Evolutionary conservation across 2,888 invertebrate genomes (phyloP).

Genomic region (Apotomis capreana): DNA sequence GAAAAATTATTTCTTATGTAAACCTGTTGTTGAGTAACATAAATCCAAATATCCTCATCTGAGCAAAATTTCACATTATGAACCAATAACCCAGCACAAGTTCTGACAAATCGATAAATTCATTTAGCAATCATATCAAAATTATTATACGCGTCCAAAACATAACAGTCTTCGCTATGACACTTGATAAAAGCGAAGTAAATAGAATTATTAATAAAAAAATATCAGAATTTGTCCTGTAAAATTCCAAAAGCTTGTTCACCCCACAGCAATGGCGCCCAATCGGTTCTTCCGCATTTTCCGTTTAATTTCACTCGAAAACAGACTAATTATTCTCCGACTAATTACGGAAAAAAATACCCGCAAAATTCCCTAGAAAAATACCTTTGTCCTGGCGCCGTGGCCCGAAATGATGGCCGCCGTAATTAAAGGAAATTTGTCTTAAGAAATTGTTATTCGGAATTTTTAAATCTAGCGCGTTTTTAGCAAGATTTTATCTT

Average conservation of each 20-base stretch:
- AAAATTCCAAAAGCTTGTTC: neutral
- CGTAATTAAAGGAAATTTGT: conserved; percentile 11
- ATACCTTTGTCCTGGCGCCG: conserved; percentile 13
- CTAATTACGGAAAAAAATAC: conserved; percentile 25
- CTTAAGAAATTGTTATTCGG: conserved; percentile 4
- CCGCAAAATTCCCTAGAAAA: conserved; percentile 12
- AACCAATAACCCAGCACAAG: no score
- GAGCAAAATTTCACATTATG: no score
- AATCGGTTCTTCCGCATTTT: conserved; percentile 23
- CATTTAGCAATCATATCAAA: no score
- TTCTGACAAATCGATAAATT: no score
- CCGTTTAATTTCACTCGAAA: conserved; percentile 28
- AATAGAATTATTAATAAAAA: no score
- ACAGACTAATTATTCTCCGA: conserved; percentile 26
- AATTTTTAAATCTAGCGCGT: conserved; percentile 1
- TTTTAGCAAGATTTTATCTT: neutral
- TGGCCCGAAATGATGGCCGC: neutral
- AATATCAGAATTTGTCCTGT: neutral
- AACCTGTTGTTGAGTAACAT: no score
- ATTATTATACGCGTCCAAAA: no score
- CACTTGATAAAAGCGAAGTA: no score
- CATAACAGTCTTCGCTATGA: no score
- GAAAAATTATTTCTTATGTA: no score
- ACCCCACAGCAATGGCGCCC: conserved; percentile 10
- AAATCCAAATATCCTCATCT: no score